Conservation (phyloP, 2,797 vertebrate species). For the Chaetodon trifasciatus region DNA sequence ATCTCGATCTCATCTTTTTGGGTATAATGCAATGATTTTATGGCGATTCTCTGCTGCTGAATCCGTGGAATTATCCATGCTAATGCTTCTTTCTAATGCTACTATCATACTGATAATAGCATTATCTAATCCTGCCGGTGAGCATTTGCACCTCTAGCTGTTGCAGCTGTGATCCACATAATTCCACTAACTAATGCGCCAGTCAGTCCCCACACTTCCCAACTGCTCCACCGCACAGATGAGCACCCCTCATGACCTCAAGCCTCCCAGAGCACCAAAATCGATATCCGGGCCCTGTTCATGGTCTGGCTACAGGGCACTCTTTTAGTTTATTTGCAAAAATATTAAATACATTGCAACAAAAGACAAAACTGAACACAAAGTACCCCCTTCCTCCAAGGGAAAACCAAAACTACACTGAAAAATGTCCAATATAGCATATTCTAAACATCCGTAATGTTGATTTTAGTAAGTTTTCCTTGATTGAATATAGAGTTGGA, state of each 20-base stretch:
- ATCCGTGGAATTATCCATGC: slow-evolving; percentile 85
- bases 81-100: slow-evolving; percentile 86
- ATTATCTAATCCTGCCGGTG: slow-evolving; percentile 85
- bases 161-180: slow-evolving; percentile 82
- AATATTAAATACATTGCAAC: background rate
- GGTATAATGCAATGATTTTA: slow-evolving; percentile 84
- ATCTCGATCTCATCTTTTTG: slow-evolving; percentile 84
- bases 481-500: background rate
- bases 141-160: slow-evolving; percentile 80
- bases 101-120: slow-evolving; percentile 86
- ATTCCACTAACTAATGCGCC: slow-evolving; percentile 87
- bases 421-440: background rate
- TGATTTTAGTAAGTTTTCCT: background rate
- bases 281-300: slow-evolving; percentile 50
- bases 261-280: slow-evolving; percentile 54
- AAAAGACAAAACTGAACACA: background rate
- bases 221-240: slow-evolving; percentile 60
- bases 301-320: slow-evolving; percentile 19
- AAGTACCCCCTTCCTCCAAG: background rate
- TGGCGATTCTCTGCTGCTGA: slow-evolving; percentile 80
- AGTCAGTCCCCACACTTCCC: slow-evolving; percentile 70
- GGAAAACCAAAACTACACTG: background rate
- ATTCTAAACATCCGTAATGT: background rate
- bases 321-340: slow-evolving; percentile 31
- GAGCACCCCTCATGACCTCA: slow-evolving; percentile 72